Percentiles rank a stretch among this genome's conserved stretches.
Evolutionary conservation across 2,888 invertebrate species (phyloP).

Genomic region (Xestia rhomboidea): DNA sequence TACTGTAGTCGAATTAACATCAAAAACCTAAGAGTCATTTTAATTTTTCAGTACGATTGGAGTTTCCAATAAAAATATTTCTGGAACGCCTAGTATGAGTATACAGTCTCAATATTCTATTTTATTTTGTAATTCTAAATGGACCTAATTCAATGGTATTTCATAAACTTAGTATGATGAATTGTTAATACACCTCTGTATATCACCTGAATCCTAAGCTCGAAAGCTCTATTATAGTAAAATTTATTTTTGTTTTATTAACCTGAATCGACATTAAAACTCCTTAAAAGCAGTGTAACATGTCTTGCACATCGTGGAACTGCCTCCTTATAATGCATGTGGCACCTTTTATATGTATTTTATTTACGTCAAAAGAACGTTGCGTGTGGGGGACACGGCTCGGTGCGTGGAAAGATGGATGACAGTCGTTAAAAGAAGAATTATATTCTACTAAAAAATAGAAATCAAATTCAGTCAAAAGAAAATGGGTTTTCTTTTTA

Average conservation of each 20-base stretch:
- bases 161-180: not conserved
- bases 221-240: not conserved
- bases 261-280: slow-evolving; percentile 11
- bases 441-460: slow-evolving; percentile 10
- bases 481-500: slow-evolving; percentile 26
- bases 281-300: slow-evolving; percentile 28
- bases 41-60: not conserved
- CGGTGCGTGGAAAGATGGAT: slow-evolving; percentile 30
- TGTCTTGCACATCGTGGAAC: slow-evolving; percentile 27
- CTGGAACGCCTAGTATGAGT: not conserved
- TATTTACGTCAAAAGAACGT: slow-evolving; percentile 24
- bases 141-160: not conserved
- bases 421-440: slow-evolving; percentile 23
- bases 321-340: slow-evolving; percentile 14
- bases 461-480: not conserved
- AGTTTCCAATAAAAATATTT: not conserved
- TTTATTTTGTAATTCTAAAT: not conserved
- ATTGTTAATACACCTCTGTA: not conserved
- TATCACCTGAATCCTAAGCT: not conserved
- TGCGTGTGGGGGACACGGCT: slow-evolving; percentile 53
- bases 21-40: not conserved
- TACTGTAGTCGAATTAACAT: not conserved
- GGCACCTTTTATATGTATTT: slow-evolving; percentile 51
- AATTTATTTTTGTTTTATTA: not conserved
- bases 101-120: not conserved